These are phyloP conservation scores for Poecile montanus DNA, from an alignment of 2,797 vertebrate species.

Conservation along the genomic window DNA sequence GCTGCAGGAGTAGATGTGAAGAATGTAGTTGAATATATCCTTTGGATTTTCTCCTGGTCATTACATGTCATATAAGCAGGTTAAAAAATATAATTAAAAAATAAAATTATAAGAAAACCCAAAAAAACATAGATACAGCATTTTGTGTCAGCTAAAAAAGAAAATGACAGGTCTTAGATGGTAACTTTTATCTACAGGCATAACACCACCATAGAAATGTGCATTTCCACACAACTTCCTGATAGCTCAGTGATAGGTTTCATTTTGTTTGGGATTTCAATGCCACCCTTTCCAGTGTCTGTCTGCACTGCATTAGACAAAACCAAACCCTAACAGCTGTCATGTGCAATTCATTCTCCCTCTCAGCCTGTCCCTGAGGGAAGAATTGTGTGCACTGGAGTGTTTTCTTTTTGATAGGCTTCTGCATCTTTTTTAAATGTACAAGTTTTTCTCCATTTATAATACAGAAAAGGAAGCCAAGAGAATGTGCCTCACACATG, in stretches of 20 bases:
- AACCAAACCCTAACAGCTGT: constrained; percentile 37
- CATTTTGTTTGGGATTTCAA: neutral
- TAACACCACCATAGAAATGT: neutral
- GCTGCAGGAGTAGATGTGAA: neutral
- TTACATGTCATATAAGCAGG: neutral
- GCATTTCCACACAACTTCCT: neutral
- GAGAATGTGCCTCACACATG: neutral
- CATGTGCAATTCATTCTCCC: constrained; percentile 35
- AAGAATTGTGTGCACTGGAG: constrained; percentile 28
- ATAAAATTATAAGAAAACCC: neutral
- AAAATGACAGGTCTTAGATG: neutral
- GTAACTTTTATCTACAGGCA: neutral
- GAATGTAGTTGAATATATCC: neutral
- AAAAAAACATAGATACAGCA: fast-evolving
- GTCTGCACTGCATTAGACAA: neutral
- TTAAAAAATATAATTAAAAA: no score
- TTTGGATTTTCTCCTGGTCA: neutral
- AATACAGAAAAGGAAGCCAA: neutral
- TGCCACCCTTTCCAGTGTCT: constrained; percentile 8
- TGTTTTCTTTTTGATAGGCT: constrained; percentile 41
- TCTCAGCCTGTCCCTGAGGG: constrained; percentile 14
- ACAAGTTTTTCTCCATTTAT: constrained; percentile 24
- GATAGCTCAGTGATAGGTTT: neutral
- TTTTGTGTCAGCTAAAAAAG: neutral
- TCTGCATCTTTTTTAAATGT: constrained; percentile 37